Conservation (phyloP, 2,888 invertebrate genomes). For the Yponomeuta plumbellus region DNA sequence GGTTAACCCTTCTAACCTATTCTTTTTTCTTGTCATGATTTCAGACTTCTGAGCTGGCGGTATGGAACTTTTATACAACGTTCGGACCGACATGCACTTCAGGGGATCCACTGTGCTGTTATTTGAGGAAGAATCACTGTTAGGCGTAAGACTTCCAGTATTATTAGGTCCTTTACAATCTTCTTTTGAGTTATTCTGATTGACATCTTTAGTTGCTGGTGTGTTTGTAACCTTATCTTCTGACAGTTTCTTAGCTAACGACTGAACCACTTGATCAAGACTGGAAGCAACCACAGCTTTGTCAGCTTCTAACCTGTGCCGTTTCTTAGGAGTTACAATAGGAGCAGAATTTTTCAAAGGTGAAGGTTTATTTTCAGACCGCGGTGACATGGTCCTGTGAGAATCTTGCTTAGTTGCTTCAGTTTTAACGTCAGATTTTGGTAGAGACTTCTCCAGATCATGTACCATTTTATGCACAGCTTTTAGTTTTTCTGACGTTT, state of each 20-base stretch:
- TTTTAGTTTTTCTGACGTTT: slow-evolving; percentile 69
- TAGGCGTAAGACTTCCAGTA: slow-evolving; percentile 28
- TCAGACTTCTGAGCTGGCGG: slow-evolving; percentile 71
- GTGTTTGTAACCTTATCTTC: slow-evolving; percentile 50
- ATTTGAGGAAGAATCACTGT: slow-evolving; percentile 31
- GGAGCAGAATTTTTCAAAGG: slow-evolving; percentile 60
- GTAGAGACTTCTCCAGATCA: slow-evolving; percentile 63
- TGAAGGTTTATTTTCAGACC: slow-evolving; percentile 53
- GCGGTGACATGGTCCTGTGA: slow-evolving; percentile 52
- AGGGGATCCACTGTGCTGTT: slow-evolving; percentile 53
- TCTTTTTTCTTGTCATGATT: slow-evolving; percentile 79
- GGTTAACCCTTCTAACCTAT: slow-evolving; percentile 77
- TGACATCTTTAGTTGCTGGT: slow-evolving; percentile 41
- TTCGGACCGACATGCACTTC: slow-evolving; percentile 69
- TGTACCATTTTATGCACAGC: slow-evolving; percentile 69
- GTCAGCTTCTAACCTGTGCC: slow-evolving; percentile 81
- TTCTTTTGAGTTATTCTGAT: slow-evolving; percentile 50
- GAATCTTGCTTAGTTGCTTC: slow-evolving; percentile 49
- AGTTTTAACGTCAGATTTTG: slow-evolving; percentile 52
- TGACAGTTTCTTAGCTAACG: slow-evolving; percentile 65
- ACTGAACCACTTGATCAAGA: slow-evolving; percentile 68
- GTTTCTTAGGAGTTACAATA: slow-evolving; percentile 83
- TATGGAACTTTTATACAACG: slow-evolving; percentile 65
- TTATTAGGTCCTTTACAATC: slow-evolving; percentile 43
- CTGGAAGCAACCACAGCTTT: slow-evolving; percentile 55